Evolutionary conservation across 2,113 vertebrate genomes (phyloP).

Genomic region (Gopherus flavomarginatus): DNA sequence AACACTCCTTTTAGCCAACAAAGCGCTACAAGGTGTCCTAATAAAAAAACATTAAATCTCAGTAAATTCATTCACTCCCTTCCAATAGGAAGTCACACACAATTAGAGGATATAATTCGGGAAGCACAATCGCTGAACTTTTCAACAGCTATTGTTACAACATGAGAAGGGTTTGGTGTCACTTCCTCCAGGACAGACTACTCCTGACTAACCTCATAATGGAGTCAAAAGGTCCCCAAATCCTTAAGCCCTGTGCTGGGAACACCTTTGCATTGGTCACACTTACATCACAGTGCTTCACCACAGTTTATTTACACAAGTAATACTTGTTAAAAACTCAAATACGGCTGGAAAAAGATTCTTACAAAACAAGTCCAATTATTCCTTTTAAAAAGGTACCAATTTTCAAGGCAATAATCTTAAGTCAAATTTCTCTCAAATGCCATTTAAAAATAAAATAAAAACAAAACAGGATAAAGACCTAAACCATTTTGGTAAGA

Average conservation of each 20-base stretch:
- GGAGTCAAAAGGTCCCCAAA: conserved; percentile 31
- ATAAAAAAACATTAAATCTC: conserved; percentile 48
- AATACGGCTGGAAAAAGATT: neutral
- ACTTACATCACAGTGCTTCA: neutral
- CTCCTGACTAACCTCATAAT: conserved; percentile 4
- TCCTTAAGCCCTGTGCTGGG: conserved; percentile 6
- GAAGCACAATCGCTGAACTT: conserved; percentile 78
- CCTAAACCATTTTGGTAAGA: neutral
- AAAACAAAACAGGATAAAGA: too few species aligned
- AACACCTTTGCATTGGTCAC: neutral
- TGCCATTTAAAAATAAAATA: neutral
- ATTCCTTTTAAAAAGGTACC: neutral
- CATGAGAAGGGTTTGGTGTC: conserved; percentile 29
- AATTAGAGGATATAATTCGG: conserved; percentile 87
- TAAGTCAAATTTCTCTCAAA: neutral
- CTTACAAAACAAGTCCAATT: conserved; percentile 1
- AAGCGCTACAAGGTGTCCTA: neutral
- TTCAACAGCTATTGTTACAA: conserved; percentile 63
- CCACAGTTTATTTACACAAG: neutral
- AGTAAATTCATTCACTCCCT: conserved; percentile 60
- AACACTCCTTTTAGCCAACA: neutral
- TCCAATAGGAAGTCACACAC: conserved; percentile 77
- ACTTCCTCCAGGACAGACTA: conserved; percentile 54
- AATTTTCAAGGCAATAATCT: neutral
- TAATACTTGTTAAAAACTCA: neutral